These are phyloP conservation scores for Tricholaema leucomelas DNA, from an alignment of 2,113 vertebrate genomes.

Conservation along the genomic window DNA sequence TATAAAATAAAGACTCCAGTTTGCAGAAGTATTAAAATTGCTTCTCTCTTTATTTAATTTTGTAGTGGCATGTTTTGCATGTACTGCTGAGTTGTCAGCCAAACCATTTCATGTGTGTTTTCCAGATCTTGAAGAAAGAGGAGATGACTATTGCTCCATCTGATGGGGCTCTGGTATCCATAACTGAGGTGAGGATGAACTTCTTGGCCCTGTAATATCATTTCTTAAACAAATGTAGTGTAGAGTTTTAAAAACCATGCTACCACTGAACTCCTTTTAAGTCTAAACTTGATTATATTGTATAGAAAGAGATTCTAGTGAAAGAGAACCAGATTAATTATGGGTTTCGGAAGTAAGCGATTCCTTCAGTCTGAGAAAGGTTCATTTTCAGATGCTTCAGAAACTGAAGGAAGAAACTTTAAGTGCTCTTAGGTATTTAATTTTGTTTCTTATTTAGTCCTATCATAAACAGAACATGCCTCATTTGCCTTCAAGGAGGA, in stretches of 20 bases:
- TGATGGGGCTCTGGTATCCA: constrained; percentile 34
- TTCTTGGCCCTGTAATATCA: neutral
- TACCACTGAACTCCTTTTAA: neutral
- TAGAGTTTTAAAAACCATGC: neutral
- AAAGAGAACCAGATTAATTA: neutral
- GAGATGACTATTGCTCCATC: constrained; percentile 34
- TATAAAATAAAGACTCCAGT: neutral
- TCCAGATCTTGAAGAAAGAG: constrained; percentile 77
- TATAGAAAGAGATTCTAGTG: neutral
- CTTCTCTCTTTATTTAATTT: neutral
- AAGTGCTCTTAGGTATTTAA: neutral
- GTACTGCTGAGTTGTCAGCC: neutral
- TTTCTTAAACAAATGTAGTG: neutral
- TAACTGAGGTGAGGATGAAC: constrained; percentile 72
- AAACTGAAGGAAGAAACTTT: neutral
- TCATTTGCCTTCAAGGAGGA: neutral
- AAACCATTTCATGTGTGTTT: neutral
- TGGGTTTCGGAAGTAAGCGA: neutral
- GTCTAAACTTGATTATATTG: neutral
- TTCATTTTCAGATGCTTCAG: neutral
- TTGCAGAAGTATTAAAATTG: neutral
- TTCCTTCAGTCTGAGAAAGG: neutral
- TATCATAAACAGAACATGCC: neutral
- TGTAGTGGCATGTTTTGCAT: neutral
- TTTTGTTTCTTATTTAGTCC: neutral